Conservation (phyloP, 2,888 invertebrate genomes). For the Calameuta filiformis region DNA sequence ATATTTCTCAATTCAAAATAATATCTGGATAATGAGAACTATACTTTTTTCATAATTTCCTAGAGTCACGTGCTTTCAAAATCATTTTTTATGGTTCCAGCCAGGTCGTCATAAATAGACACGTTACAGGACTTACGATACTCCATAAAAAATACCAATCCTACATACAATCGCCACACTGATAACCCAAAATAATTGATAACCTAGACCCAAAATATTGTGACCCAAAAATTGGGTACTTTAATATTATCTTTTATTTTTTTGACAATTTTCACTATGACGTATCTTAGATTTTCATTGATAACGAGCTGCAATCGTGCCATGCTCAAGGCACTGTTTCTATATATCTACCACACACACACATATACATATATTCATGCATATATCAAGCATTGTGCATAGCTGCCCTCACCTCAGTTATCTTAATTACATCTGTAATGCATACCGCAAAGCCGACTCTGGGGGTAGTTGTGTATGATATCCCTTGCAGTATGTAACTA, state of each 20-base stretch:
- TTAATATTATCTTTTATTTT: neutral
- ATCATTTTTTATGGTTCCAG: neutral
- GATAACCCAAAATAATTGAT: too few relatives aligned
- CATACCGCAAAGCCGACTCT: constrained; percentile 51
- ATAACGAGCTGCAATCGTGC: constrained; percentile 36
- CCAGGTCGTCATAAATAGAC: neutral
- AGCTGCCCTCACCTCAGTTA: constrained; percentile 63
- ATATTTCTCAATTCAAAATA: neutral
- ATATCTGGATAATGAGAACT: neutral
- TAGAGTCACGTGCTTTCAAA: neutral
- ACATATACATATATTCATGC: constrained; percentile 43
- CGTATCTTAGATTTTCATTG: neutral
- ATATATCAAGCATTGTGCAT: constrained; percentile 62
- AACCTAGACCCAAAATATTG: too few relatives aligned
- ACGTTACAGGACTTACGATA: neutral
- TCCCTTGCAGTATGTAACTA: neutral
- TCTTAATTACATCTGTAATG: constrained; percentile 66
- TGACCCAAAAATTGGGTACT: neutral
- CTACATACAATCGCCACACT: too few relatives aligned
- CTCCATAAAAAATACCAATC: neutral
- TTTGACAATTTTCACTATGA: neutral
- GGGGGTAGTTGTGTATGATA: constrained; percentile 24
- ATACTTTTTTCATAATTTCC: neutral
- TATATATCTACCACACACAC: constrained; percentile 20
- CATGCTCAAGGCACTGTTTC: constrained; percentile 32